phyloP scores from a whole-genome alignment of 2,113 vertebrate genomes.

The Ammodytes dubius region DNA sequence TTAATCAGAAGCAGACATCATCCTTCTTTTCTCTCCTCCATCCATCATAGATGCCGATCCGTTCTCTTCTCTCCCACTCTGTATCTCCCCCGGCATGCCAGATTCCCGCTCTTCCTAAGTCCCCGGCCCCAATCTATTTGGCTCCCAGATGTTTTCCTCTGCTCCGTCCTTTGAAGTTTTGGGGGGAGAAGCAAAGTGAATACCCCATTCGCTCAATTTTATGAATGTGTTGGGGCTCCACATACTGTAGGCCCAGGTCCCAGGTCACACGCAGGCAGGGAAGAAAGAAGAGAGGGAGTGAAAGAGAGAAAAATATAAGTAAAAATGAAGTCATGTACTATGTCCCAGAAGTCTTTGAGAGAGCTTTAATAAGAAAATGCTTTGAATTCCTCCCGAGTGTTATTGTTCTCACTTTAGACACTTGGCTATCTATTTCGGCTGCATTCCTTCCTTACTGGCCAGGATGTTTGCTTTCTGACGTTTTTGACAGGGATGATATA shows the following conservation, averaged over 20 bases:
- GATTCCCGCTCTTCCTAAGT: slow-evolving; percentile 63
- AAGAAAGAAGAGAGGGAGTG: slow-evolving; percentile 34
- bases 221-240: slow-evolving; percentile 48
- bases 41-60: slow-evolving; percentile 65
- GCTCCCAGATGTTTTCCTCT: slow-evolving; percentile 77
- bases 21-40: slow-evolving; percentile 46
- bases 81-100: slow-evolving; percentile 44
- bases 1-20: slow-evolving; percentile 76
- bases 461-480: slow-evolving; percentile 22
- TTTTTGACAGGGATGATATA: slow-evolving; percentile 54
- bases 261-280: slow-evolving; percentile 65
- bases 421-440: slow-evolving; percentile 52
- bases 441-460: slow-evolving; percentile 40
- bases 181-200: slow-evolving; percentile 40
- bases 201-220: slow-evolving; percentile 56
- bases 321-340: slow-evolving; percentile 60
- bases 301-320: slow-evolving; percentile 49
- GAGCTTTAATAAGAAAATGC: slow-evolving; percentile 71
- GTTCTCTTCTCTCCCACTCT: slow-evolving; percentile 50
- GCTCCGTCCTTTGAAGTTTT: slow-evolving; percentile 75
- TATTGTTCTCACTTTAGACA: slow-evolving; percentile 72
- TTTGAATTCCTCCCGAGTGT: slow-evolving; percentile 69
- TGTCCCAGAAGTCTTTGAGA: slow-evolving; percentile 56
- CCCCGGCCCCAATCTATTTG: slow-evolving; percentile 64
- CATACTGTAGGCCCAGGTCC: slow-evolving; percentile 17